These are phyloP conservation scores for Pelvicachromis taeniatus DNA, from an alignment of 2,113 vertebrate genomes.

Conservation along the genomic window DNA sequence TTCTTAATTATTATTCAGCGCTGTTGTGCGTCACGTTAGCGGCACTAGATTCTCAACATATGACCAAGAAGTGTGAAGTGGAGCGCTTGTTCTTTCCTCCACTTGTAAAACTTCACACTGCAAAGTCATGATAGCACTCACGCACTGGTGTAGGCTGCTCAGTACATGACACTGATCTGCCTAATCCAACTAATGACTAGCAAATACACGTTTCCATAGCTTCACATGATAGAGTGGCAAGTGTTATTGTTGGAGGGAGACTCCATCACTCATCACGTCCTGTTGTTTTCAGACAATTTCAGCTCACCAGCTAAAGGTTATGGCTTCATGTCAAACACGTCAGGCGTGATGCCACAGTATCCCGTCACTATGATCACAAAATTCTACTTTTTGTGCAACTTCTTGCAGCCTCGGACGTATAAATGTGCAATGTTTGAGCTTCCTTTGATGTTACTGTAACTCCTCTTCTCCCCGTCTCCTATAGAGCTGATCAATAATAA, in stretches of 20 bases:
- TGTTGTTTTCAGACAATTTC: neutral
- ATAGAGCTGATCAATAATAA: neutral
- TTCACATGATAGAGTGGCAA: neutral
- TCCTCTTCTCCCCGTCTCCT: neutral
- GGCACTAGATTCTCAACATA: neutral
- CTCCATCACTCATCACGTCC: neutral
- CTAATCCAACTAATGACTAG: neutral
- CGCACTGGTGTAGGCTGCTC: neutral
- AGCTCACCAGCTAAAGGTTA: neutral
- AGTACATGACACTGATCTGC: neutral
- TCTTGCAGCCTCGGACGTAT: neutral
- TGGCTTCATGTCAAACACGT: neutral
- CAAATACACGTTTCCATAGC: neutral
- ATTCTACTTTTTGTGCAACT: neutral
- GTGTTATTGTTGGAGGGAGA: neutral
- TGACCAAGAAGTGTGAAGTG: neutral
- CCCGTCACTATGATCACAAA: neutral
- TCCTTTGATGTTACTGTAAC: neutral
- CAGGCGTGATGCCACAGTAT: neutral
- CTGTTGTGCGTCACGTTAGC: neutral
- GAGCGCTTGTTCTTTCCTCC: neutral
- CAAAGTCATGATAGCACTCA: neutral
- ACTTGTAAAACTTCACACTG: neutral
- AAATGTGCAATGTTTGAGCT: neutral
- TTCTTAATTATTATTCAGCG: neutral